Base-by-base conservation (phyloP, 2,797 vertebrate species). In the Muscicapa comitata region DNA sequence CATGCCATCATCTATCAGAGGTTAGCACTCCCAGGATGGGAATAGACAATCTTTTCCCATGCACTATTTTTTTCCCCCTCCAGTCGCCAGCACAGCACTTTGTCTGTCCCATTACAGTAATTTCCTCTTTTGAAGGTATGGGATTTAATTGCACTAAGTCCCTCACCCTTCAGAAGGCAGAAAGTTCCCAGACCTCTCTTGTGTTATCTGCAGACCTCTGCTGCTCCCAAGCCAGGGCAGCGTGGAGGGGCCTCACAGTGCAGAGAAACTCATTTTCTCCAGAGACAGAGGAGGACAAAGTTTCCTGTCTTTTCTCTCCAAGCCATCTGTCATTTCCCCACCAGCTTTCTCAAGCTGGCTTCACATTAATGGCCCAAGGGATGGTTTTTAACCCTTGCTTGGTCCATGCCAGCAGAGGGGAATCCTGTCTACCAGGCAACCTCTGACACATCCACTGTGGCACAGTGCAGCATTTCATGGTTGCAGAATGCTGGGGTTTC, bases 301-400 rank as follows among this genome's bases (percentile, higher is more conserved):
- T 96, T 95, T 95, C 94, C 94, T 96, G 91, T 95, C 92, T 93
- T 94, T 95, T 90, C 90, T 95, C 82, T 93, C 58, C 73, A 93
- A 88, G 70, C 76, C 92, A 94, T 95, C 94, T 95, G 96, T 88
- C 82, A 81, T 66, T 96, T 95, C 73, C 62, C 73, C 47, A 81
- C 24, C 1, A 1, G 62, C 82, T 95, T 90, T 94, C 74, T 88
- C 84, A 88, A 33, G 20, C 74, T 90, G 76, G 12, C 17, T 86
- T 91, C 82, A 88, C 62, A 96, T 75, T 95, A 88, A 88, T 77
- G 65, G 57, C 42, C 54, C 45, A 50, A 28, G 75, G 57, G 65
- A 90, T 94, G 76, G n/a, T 90, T 79, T 88, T 96, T 95, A 96
- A 96, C 96, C 79, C 73, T 95, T 95, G 43, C 54, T 72, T 88